Conservation (phyloP, 2,888 invertebrate species). For the Brenthis hecate region DNA sequence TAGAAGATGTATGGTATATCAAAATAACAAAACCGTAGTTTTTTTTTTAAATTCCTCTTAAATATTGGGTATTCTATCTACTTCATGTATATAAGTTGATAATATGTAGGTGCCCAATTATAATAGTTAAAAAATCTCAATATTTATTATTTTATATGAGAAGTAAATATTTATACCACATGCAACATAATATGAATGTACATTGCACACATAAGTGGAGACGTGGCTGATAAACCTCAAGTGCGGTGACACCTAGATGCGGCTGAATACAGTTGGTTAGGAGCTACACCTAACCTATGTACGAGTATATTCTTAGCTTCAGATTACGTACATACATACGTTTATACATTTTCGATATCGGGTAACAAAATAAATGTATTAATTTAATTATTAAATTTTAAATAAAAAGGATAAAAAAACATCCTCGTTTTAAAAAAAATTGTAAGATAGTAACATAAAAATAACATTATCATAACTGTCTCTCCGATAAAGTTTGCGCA, state of each 20-base stretch:
- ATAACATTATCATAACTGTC: conserved; percentile 4
- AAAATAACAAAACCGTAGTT: too few species aligned
- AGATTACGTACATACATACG: background rate
- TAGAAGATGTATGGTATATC: too few species aligned
- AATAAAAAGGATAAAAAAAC: background rate
- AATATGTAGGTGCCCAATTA: too few species aligned
- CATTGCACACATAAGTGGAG: too few species aligned
- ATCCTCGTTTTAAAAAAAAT: background rate
- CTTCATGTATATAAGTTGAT: too few species aligned
- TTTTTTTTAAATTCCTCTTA: too few species aligned
- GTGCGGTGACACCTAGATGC: conserved; percentile 16
- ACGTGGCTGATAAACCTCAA: background rate
- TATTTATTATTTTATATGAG: too few species aligned
- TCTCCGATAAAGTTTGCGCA: conserved; percentile 14
- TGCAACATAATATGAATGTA: too few species aligned
- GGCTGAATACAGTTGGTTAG: background rate
- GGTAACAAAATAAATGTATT: background rate
- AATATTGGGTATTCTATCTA: too few species aligned
- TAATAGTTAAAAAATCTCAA: too few species aligned
- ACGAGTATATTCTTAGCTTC: too few species aligned
- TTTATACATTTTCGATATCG: background rate
- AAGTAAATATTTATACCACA: too few species aligned
- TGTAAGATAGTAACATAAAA: background rate
- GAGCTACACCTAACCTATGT: background rate
- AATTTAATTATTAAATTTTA: background rate